A percentile compares a stretch with the other conserved stretches of the same genome.
These are phyloP conservation scores for Cheirogaleus medius DNA, from an alignment of 2,113 vertebrate species.

Conservation along the genomic window DNA sequence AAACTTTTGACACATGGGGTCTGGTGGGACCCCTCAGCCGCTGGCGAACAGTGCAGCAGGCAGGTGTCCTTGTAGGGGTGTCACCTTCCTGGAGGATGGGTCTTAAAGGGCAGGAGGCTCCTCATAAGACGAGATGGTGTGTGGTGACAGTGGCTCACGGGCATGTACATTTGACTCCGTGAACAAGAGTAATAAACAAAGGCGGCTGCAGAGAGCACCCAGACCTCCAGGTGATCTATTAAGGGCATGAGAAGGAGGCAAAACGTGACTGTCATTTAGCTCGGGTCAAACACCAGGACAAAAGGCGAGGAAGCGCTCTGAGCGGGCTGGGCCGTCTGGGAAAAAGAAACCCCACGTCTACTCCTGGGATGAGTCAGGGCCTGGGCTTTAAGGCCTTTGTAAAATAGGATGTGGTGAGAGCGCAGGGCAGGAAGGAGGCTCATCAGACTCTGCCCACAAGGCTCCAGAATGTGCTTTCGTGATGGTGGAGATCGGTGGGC, in stretches of 20 bases:
- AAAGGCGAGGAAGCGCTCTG: rapidly evolving
- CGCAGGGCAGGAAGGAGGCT: background rate
- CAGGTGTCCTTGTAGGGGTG: background rate
- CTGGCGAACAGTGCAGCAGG: background rate
- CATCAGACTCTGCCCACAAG: background rate
- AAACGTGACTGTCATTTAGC: background rate
- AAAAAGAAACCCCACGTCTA: background rate
- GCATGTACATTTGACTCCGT: background rate
- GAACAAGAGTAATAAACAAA: background rate
- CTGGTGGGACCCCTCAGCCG: background rate
- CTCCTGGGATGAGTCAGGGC: too few species aligned
- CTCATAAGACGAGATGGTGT: background rate
- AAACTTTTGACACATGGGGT: background rate
- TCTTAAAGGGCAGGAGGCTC: background rate
- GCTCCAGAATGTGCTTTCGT: background rate
- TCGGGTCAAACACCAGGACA: background rate
- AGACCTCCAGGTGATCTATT: background rate
- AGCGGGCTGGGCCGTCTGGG: too few species aligned
- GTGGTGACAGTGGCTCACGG: background rate
- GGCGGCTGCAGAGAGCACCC: background rate
- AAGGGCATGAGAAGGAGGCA: background rate
- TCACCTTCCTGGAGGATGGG: background rate
- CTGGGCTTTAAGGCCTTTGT: background rate
- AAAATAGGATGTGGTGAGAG: background rate
- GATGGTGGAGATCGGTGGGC: too few species aligned